phyloP scores from a whole-genome alignment of 2,888 invertebrate species.

The Machimus rusticus region DNA sequence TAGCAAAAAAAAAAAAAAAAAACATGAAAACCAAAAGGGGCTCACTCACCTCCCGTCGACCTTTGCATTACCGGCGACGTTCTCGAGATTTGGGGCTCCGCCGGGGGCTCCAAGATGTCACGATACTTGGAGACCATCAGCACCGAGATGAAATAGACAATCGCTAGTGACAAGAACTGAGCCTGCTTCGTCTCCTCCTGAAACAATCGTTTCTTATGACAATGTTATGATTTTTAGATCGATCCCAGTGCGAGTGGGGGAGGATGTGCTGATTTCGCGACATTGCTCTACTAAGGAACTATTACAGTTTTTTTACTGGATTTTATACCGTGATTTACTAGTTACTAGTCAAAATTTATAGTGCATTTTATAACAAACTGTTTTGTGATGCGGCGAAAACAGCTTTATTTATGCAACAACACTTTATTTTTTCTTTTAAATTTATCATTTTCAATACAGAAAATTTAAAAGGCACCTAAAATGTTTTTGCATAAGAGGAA shows the following conservation, averaged over 20 bases:
- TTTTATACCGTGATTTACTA: neutral
- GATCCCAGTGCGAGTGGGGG: slow-evolving; percentile 45
- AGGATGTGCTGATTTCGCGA: slow-evolving; percentile 21
- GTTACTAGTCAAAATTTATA: neutral
- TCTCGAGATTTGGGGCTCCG: slow-evolving; percentile 73
- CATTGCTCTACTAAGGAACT: neutral
- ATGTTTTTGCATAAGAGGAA: slow-evolving; percentile 5
- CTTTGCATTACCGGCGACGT: slow-evolving; percentile 66
- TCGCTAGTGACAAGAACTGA: slow-evolving; percentile 97
- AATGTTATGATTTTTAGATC: slow-evolving; percentile 43
- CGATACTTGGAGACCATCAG: slow-evolving; percentile 99
- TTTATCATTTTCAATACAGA: neutral
- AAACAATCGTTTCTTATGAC: slow-evolving; percentile 55
- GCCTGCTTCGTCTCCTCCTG: slow-evolving; percentile 99
- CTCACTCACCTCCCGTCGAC: slow-evolving; percentile 49
- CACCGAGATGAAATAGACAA: slow-evolving; percentile 99
- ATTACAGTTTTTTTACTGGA: too few relatives aligned
- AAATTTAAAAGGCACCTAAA: neutral
- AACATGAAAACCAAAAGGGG: neutral
- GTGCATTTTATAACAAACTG: neutral
- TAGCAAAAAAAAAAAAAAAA: neutral
- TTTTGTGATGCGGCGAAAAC: slow-evolving; percentile 12
- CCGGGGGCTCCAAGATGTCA: slow-evolving; percentile 96
- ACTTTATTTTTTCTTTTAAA: neutral
- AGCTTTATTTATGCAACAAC: slow-evolving; percentile 10